Evolutionary conservation across 2,113 vertebrate genomes (phyloP).

Genomic region (Micromys minutus): DNA sequence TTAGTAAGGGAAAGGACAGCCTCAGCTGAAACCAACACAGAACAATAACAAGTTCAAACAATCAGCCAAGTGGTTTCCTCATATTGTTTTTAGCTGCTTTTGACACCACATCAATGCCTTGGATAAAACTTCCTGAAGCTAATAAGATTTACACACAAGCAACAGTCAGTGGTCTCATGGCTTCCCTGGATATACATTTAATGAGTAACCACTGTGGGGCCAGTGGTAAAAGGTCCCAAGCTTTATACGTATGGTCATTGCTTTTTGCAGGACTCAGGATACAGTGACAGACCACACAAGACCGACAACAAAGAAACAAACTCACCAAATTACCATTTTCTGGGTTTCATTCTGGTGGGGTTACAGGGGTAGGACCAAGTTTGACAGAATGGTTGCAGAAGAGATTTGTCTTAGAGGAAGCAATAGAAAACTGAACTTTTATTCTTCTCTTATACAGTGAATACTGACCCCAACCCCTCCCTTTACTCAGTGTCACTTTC

Average conservation of each 20-base stretch:
- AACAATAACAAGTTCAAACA: constrained; percentile 70
- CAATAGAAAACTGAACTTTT: background rate
- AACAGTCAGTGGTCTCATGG: background rate
- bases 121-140: background rate
- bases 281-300: background rate
- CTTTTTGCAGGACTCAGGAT: background rate
- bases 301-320: background rate
- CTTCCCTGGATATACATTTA: constrained; percentile 1
- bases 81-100: constrained; percentile 66
- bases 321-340: background rate
- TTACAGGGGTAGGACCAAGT: background rate
- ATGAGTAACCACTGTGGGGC: background rate
- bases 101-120: background rate
- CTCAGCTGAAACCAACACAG: constrained; percentile 70
- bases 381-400: background rate
- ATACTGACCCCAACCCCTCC: background rate
- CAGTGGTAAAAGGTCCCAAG: background rate
- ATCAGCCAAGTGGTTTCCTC: constrained; percentile 17
- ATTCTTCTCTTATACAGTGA: background rate
- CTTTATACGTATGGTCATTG: background rate
- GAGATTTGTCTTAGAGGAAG: background rate
- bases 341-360: background rate
- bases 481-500: background rate
- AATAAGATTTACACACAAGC: background rate
- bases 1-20: constrained; percentile 84